Percentiles rank a stretch among this genome's conserved stretches.
Evolutionary conservation across 2,888 invertebrate species (phyloP).

Genomic region (Brenthis hecate): DNA sequence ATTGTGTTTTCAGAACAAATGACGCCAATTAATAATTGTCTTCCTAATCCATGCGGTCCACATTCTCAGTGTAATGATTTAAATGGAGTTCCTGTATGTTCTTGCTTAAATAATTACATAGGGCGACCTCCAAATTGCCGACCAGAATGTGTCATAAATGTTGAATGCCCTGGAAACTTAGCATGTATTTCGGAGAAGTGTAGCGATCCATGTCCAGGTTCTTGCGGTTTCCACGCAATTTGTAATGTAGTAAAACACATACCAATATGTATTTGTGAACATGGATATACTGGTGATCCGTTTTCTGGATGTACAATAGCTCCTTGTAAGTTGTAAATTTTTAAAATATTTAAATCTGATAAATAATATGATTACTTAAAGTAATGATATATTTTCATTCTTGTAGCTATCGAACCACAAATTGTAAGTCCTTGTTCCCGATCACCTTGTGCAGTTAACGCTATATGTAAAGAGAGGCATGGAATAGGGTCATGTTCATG

Average conservation of each 20-base stretch:
- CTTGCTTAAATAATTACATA: conserved; percentile 87
- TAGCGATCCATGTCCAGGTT: conserved; percentile 88
- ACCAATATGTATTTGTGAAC: conserved; percentile 88
- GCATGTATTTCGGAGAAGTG: conserved; percentile 88
- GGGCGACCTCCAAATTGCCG: conserved; percentile 91
- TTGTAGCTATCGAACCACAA: conserved; percentile 81
- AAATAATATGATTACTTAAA: not conserved
- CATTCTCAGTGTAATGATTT: conserved; percentile 87
- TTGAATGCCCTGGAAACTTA: conserved; percentile 87
- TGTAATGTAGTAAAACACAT: conserved; percentile 88
- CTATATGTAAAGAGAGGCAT: conserved; percentile 90
- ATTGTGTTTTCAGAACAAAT: conserved; percentile 64
- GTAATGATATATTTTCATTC: conserved; percentile 2
- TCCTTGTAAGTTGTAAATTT: conserved; percentile 76
- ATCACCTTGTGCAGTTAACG: conserved; percentile 93
- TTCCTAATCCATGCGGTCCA: conserved; percentile 90
- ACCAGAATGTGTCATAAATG: conserved; percentile 88
- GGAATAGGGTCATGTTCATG: conserved; percentile 92
- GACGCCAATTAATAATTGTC: conserved; percentile 82
- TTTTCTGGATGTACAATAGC: conserved; percentile 87
- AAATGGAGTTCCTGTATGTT: conserved; percentile 87
- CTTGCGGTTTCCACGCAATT: conserved; percentile 87
- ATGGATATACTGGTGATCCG: conserved; percentile 89
- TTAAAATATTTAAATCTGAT: not conserved
- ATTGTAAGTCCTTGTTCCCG: conserved; percentile 87